Conservation (phyloP, 2,113 vertebrate species). For the Ophthalmolycus amberensis region DNA sequence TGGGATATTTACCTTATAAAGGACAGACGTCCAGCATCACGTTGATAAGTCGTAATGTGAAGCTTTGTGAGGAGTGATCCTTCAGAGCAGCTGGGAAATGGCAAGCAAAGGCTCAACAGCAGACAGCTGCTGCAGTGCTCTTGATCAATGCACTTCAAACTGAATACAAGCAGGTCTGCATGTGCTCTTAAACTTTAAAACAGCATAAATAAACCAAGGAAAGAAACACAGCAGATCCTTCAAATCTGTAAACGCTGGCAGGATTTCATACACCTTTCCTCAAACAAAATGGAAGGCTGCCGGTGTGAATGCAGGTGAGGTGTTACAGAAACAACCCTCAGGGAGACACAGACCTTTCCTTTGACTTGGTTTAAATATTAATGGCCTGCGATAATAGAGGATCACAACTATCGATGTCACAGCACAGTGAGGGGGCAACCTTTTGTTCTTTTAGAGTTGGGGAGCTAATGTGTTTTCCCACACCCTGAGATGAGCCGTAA, state of each 20-base stretch:
- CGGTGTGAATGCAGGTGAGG: neutral
- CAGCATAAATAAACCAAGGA: neutral
- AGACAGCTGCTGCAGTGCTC: constrained; percentile 27
- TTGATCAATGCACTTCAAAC: constrained; percentile 21
- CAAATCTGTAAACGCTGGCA: neutral
- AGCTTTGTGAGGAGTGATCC: neutral
- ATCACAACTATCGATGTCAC: constrained; percentile 26
- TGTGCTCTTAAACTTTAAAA: constrained; percentile 5
- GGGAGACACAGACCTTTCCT: constrained; percentile 42
- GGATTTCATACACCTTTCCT: neutral
- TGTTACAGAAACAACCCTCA: neutral
- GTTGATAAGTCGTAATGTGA: neutral
- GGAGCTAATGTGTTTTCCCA: constrained; percentile 18
- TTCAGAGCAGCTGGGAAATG: constrained; percentile 32
- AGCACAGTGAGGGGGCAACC: neutral
- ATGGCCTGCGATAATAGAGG: constrained; percentile 50
- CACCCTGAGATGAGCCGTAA: neutral
- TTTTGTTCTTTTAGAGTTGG: constrained; percentile 26
- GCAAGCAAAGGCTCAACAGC: neutral
- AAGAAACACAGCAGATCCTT: neutral
- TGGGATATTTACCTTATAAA: neutral
- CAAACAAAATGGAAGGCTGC: constrained; percentile 10
- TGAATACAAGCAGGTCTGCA: neutral
- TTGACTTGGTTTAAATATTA: constrained; percentile 68
- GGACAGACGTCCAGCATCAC: neutral